A percentile compares a stretch with the other conserved stretches of the same genome.
Conservation (phyloP, 1,140 invertebrate genomes). For the Drosophila grimshawi region DNA sequence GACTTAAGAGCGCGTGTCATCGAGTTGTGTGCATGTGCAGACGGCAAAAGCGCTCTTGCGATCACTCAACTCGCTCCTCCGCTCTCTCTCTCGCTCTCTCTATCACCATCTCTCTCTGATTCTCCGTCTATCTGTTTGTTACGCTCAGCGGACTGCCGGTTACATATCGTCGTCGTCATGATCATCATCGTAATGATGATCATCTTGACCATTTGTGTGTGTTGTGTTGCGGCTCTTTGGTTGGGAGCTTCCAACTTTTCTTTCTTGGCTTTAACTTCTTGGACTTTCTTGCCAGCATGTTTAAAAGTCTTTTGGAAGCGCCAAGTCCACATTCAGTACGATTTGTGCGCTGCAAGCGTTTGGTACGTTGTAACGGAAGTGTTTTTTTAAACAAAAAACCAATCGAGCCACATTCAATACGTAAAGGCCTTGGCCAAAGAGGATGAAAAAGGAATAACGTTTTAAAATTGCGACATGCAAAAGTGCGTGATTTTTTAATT, state of each 20-base stretch:
- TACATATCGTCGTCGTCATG: slow-evolving; percentile 27
- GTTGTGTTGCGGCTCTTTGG: slow-evolving; percentile 26
- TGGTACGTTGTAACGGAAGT: slow-evolving; percentile 76
- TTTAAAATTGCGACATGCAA: background rate
- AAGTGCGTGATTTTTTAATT: slow-evolving; percentile 47
- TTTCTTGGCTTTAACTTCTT: slow-evolving; percentile 71
- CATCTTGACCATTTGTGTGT: slow-evolving; percentile 66
- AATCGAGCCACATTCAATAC: slow-evolving; percentile 20
- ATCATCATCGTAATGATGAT: slow-evolving; percentile 23
- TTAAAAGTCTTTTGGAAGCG: slow-evolving; percentile 83
- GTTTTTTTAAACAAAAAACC: slow-evolving; percentile 20
- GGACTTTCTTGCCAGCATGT: slow-evolving; percentile 79
- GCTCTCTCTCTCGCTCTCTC: slow-evolving; percentile 18
- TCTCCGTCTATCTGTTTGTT: slow-evolving; percentile 22
- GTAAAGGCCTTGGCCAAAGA: slow-evolving; percentile 3
- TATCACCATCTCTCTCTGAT: slow-evolving; percentile 7
- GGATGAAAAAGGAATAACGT: slow-evolving; percentile 11
- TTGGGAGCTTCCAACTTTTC: slow-evolving; percentile 68
- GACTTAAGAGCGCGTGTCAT: slow-evolving; percentile 41
- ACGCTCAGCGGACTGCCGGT: slow-evolving; percentile 39
- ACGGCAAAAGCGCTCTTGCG: slow-evolving; percentile 46
- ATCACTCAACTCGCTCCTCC: background rate
- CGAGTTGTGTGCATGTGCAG: slow-evolving; percentile 46
- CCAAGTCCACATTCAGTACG: slow-evolving; percentile 71
- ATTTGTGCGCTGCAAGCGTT: slow-evolving; percentile 75